Conservation (phyloP, 2,888 invertebrate species). For the Bombylius major region DNA sequence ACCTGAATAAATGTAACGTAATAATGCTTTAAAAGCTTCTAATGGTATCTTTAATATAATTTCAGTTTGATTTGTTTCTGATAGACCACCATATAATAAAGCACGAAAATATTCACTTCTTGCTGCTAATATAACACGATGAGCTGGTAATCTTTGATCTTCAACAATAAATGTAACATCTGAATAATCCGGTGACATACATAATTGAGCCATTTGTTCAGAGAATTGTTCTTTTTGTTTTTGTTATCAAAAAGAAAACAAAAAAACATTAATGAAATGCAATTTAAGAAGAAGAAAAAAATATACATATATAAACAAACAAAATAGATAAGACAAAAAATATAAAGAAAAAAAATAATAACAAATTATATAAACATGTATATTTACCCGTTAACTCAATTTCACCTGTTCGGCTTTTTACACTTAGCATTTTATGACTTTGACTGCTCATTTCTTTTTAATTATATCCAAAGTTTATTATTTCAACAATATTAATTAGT, state of each 20-base stretch:
- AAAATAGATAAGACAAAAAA: too few relatives aligned
- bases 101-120: conserved; percentile 93
- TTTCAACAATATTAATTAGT: too few relatives aligned
- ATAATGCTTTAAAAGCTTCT: conserved; percentile 74
- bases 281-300: too few relatives aligned
- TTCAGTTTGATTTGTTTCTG: conserved; percentile 62
- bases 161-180: conserved; percentile 84
- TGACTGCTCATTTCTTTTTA: conserved; percentile 32
- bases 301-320: too few relatives aligned
- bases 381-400: conserved; percentile 45
- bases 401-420: conserved; percentile 42
- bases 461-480: too few relatives aligned
- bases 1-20: conserved; percentile 94
- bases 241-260: neutral
- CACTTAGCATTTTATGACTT: conserved; percentile 39
- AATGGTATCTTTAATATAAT: conserved; percentile 74
- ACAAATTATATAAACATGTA: too few relatives aligned
- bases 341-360: too few relatives aligned
- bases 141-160: conserved; percentile 40
- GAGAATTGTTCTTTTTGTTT: conserved; percentile 50
- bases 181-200: conserved; percentile 76
- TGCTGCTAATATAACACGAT: conserved; percentile 74
- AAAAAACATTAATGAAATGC: too few relatives aligned
- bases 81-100: conserved; percentile 63
- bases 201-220: conserved; percentile 75